Evolutionary conservation across 2,113 vertebrate genomes (phyloP), one percentile per base, ranked within the genome.

Genomic region (Pluvianellus socialis): DNA sequence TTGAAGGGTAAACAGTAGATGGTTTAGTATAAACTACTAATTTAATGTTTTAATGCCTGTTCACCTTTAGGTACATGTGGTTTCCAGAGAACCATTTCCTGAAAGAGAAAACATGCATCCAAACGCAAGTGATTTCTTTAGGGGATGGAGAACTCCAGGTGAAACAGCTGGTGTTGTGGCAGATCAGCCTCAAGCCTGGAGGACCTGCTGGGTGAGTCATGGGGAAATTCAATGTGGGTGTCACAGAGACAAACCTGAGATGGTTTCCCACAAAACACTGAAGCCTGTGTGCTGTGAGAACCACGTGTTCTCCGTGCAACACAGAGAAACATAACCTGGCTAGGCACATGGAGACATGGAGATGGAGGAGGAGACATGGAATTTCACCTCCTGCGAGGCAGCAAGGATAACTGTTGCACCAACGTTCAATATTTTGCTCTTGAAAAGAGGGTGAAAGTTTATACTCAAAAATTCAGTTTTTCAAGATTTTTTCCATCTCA

Each of bases 281-380:
- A 24, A 85, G n/a, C 3, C 49, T 55, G 7, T 35, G 27, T 62
- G 26, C 17, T 38, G 10, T 47, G 59, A 65, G 42, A 86, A 26
- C 45, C 45, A 38, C 6, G 5, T 2, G 10, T 30, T 45, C 33
- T 68, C 23, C 22, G 49, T 73, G 74, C 9, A 28, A 22, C 40
- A 21, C 6, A 26, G 20, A 44, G 38, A 80, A 85, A 35, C 2
- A 21, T 42, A 76, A 58, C 11, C 53, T 47, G 50, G 23, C 22
- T 26, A 18, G 38, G 24, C 14, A 11, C n/a, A n/a, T n/a, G n/a
- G n/a, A n/a, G n/a, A n/a, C n/a, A n/a, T n/a, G n/a, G n/a, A n/a
- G n/a, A n/a, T n/a, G n/a, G n/a, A n/a, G n/a, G n/a, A n/a, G 0
- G 7, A 81, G 52, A 40, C 65, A 19, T 1, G 12, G 72, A 70